Evolutionary conservation across 2,797 vertebrate species (phyloP).

Genomic region (Vultur gryphus): DNA sequence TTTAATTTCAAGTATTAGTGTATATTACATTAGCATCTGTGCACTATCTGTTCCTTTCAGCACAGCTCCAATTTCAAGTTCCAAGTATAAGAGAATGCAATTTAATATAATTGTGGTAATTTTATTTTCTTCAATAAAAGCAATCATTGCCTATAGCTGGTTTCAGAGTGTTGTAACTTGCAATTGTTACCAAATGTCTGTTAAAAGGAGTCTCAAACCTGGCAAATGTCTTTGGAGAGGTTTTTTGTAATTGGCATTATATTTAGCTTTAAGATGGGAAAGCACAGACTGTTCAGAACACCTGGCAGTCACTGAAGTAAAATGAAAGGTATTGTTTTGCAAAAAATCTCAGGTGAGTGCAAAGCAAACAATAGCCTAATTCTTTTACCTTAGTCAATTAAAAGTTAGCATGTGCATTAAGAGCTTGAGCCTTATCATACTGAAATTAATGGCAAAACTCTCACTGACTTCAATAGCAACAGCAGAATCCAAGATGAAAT

Average conservation of each 20-base stretch:
- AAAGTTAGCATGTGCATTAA: background rate
- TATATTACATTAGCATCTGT: background rate
- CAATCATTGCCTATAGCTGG: background rate
- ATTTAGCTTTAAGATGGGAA: background rate
- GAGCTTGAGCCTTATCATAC: background rate
- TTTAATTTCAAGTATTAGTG: constrained; percentile 20
- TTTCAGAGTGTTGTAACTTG: constrained; percentile 6
- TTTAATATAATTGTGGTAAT: constrained; percentile 34
- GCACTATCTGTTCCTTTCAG: background rate
- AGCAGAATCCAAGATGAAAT: background rate
- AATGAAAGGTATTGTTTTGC: background rate
- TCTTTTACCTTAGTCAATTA: background rate
- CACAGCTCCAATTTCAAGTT: constrained; percentile 14
- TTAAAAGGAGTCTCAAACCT: constrained; percentile 23
- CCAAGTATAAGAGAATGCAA: background rate
- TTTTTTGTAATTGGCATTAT: background rate
- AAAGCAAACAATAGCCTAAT: background rate
- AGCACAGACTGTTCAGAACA: background rate
- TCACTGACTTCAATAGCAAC: background rate
- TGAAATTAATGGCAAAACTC: background rate
- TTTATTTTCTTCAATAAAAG: constrained; percentile 56
- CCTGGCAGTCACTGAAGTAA: constrained; percentile 14
- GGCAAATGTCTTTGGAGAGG: background rate
- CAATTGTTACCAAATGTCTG: background rate
- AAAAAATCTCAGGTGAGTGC: background rate